Conservation (phyloP, 2,797 vertebrate genomes). For the Perodicticus potto region DNA sequence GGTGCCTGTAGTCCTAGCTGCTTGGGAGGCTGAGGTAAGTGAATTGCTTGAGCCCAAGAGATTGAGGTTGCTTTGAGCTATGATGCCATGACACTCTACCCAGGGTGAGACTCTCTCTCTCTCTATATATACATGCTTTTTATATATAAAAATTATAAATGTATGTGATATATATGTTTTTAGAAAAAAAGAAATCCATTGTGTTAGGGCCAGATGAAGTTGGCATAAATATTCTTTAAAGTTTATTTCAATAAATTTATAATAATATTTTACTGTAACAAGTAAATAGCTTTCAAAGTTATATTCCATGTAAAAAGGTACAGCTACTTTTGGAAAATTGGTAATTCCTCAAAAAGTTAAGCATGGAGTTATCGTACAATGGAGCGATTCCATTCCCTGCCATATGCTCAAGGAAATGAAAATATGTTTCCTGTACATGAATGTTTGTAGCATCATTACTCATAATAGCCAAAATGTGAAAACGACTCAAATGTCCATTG, state of each 20-base stretch:
- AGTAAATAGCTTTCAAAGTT: slow-evolving; percentile 52
- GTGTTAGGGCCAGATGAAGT: slow-evolving; percentile 11
- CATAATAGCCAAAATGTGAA: not conserved
- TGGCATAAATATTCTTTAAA: not conserved
- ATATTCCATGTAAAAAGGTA: not conserved
- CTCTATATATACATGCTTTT: too few species aligned
- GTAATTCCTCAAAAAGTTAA: slow-evolving; percentile 12
- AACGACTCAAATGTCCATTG: too few species aligned
- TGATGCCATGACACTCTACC: too few species aligned
- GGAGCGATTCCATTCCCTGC: not conserved
- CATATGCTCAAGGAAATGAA: not conserved
- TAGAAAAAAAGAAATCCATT: slow-evolving; percentile 42
- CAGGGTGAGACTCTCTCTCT: too few species aligned
- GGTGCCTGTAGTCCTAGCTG: too few species aligned
- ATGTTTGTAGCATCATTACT: not conserved
- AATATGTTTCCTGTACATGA: not conserved
- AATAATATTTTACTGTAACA: slow-evolving; percentile 25
- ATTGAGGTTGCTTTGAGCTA: too few species aligned
- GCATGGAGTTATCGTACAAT: not conserved
- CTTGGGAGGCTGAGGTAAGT: too few species aligned
- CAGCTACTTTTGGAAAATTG: slow-evolving; percentile 9
- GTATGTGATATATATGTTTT: slow-evolving; percentile 6
- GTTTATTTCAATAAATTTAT: slow-evolving; percentile 44
- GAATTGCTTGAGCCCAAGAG: too few species aligned
- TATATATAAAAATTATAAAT: not conserved